Base-by-base conservation (phyloP, 2,113 vertebrate species). In the Psilopsiagon aymara region DNA sequence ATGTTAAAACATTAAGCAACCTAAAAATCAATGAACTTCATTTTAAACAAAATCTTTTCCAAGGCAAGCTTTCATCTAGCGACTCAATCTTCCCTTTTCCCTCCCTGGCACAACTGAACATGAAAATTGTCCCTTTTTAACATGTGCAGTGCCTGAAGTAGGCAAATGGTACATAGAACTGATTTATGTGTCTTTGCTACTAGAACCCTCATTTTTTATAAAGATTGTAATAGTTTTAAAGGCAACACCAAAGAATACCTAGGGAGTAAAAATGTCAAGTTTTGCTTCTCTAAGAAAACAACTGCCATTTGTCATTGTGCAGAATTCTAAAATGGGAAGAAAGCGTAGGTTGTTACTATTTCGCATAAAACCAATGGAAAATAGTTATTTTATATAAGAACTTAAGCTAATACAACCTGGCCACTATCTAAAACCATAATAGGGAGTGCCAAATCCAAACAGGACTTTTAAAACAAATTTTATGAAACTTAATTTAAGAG, bases 1-100 rank as follows among this genome's bases (percentile, higher is more conserved):
- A 94, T 83, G 76, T 93, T 90, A 93, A 88, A 96, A 95, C 43
- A 83, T 66, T 87, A 89, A 83, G 59, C 59, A 88, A 81, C 44
- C 64, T 75, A 74, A 94, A 87, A 92, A 86, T 88, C 60, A 79
- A 83, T 88, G 86, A 52, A 81, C 78, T 88, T 74, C 0, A 5
- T 88, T 92, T 90, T 71, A 90, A 89, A 78, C 33, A 90, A 88
- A 71, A 60, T 71, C 33, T 75, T 90, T 90, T 93, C 68, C 55
- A 93, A 88, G 52, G 35, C 27, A 93, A 86, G 47, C 47, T 68
- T 37, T 90, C 74, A 90, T 60, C 35, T 60, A 60, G 35, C 57
- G 60, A 92, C 43, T 81, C 76, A 77, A 5, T 77, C 63, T 77
- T 82, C 52, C 35, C 57, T 20, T 78, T 87, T 20, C 44, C n/a